phyloP scores from a whole-genome alignment of 2,888 invertebrate species.

The Diarsia mendica region DNA sequence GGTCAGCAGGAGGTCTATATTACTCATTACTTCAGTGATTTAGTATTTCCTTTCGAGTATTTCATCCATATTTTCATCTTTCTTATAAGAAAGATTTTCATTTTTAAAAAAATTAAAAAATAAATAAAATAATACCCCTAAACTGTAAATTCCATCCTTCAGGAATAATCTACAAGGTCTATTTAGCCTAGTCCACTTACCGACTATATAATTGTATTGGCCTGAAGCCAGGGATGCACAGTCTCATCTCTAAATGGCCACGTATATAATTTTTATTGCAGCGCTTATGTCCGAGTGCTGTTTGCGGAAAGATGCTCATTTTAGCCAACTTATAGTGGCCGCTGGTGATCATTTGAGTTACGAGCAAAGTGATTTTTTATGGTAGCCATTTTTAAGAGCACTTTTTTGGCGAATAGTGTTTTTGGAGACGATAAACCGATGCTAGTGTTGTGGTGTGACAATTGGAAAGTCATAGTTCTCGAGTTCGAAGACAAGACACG shows the following conservation, averaged over 20 bases:
- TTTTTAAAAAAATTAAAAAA: no score
- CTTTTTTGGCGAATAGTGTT: background rate
- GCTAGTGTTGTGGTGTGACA: no score
- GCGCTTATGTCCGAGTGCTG: constrained; percentile 71
- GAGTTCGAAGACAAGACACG: no score
- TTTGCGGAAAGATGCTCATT: constrained; percentile 63
- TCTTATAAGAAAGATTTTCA: no score
- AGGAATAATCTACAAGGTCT: constrained; percentile 51
- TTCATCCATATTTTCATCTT: background rate
- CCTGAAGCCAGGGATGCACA: constrained; percentile 73
- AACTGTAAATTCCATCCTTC: constrained; percentile 27
- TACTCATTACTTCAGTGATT: no score
- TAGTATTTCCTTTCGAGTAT: background rate
- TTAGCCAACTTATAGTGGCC: constrained; percentile 43
- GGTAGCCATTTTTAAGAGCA: background rate
- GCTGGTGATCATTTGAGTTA: constrained; percentile 56
- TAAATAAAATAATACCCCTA: background rate
- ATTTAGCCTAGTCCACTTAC: constrained; percentile 69
- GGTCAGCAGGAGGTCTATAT: no score
- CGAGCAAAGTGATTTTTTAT: constrained; percentile 51
- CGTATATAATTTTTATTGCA: constrained; percentile 84
- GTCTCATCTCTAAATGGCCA: constrained; percentile 83
- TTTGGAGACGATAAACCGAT: background rate
- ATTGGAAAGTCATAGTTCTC: no score
- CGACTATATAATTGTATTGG: constrained; percentile 82